Percentiles rank a stretch among this genome's conserved stretches.
Evolutionary conservation across 2,888 invertebrate species (phyloP).

Genomic region (Ditula angustiorana): DNA sequence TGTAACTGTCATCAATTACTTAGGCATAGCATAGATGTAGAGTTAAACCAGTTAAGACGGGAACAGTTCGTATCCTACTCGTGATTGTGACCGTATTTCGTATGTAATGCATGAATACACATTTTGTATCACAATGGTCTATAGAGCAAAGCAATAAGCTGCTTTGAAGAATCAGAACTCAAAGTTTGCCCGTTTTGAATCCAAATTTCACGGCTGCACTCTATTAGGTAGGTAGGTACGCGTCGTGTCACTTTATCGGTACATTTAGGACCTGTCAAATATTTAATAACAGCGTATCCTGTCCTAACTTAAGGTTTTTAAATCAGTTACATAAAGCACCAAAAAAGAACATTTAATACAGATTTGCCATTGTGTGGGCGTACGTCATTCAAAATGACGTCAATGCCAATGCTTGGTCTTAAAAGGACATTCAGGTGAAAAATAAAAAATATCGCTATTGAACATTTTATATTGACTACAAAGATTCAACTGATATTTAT

Average conservation of each 20-base stretch:
- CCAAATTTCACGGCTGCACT: conserved; percentile 28
- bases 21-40: no score
- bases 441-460: conserved; percentile 38
- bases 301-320: conserved; percentile 64
- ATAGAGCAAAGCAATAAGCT: no score
- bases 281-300: conserved; percentile 67
- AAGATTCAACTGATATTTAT: conserved; percentile 12
- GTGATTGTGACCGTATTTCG: no score
- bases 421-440: conserved; percentile 54
- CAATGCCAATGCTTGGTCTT: conserved; percentile 57
- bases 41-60: no score
- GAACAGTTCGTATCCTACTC: no score
- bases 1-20: no score
- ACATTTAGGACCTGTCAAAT: conserved; percentile 53
- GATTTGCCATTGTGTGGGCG: conserved; percentile 76
- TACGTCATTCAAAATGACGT: conserved; percentile 75
- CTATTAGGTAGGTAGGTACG: conserved; percentile 19
- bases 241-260: conserved; percentile 40
- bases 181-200: conserved; percentile 5
- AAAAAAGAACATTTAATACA: conserved; percentile 79
- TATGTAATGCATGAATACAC: no score
- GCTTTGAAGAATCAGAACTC: background rate
- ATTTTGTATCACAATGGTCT: no score
- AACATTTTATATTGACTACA: conserved; percentile 19
- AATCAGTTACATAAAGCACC: conserved; percentile 66